Conservation (phyloP, 2,888 invertebrate genomes). For the Proisotoma minuta region DNA sequence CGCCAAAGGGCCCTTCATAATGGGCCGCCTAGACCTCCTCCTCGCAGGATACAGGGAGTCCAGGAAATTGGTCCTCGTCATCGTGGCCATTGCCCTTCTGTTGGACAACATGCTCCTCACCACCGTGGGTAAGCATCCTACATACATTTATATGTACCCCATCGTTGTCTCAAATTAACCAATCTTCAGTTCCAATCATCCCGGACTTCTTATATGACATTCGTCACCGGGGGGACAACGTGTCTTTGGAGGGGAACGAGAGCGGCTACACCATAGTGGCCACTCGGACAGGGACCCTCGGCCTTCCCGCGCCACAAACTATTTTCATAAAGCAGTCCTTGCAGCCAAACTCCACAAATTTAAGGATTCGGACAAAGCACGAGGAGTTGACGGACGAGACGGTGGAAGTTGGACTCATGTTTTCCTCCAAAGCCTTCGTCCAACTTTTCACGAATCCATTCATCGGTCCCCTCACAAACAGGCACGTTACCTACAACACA, state of each 20-base stretch:
- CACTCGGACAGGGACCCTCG: too few species aligned
- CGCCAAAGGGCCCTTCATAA: too few species aligned
- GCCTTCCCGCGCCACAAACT: too few species aligned
- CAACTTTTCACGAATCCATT: conserved; percentile 95
- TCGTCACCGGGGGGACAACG: conserved; percentile 65
- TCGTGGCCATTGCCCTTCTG: conserved; percentile 93
- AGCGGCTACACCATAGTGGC: too few species aligned
- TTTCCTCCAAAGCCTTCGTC: conserved; percentile 96
- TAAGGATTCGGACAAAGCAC: neutral
- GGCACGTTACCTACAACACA: conserved; percentile 56
- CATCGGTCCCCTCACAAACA: conserved; percentile 94
- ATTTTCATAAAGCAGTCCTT: too few species aligned
- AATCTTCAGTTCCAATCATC: conserved; percentile 81
- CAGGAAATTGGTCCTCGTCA: conserved; percentile 82
- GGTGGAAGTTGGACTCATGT: conserved; percentile 92
- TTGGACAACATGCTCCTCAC: conserved; percentile 98
- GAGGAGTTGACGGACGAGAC: conserved; percentile 63
- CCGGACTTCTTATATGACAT: conserved; percentile 95
- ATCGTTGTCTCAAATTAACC: conserved; percentile 49
- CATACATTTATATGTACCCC: too few species aligned
- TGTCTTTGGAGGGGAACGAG: conserved; percentile 74
- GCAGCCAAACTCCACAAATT: too few species aligned
- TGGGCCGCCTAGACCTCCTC: too few species aligned
- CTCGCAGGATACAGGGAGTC: conserved; percentile 67
- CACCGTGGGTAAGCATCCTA: conserved; percentile 84